Percentiles rank a stretch among this genome's conserved stretches.
phyloP scores from a whole-genome alignment of 2,888 invertebrate genomes.

The Sarcophaga subvicina region DNA sequence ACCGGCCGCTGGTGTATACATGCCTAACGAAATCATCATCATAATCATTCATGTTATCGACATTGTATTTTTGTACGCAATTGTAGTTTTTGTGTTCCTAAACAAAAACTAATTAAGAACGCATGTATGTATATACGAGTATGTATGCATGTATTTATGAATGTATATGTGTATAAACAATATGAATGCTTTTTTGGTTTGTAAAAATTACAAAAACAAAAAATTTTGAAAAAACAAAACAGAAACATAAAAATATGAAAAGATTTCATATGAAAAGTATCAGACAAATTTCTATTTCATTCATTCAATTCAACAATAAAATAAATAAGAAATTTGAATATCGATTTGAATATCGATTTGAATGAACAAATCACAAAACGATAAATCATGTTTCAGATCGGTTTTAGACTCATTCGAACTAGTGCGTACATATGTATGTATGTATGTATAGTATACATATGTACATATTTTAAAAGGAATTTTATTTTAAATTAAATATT shows the following conservation, averaged over 20 bases:
- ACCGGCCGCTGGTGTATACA: too few species aligned
- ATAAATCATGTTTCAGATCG: too few species aligned
- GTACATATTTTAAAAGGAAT: constrained; percentile 2
- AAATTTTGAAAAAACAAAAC: background rate
- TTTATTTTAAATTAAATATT: constrained; percentile 51
- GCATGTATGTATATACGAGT: constrained; percentile 29
- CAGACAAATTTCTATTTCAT: constrained; percentile 46
- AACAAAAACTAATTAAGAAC: constrained; percentile 78
- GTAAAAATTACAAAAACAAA: constrained; percentile 53
- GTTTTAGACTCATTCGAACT: too few species aligned
- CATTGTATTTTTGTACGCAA: constrained; percentile 1
- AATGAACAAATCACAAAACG: too few species aligned
- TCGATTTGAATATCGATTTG: too few species aligned
- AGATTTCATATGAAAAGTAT: constrained; percentile 10
- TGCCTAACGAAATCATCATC: too few species aligned
- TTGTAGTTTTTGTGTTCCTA: constrained; percentile 39
- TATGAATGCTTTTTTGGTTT: too few species aligned
- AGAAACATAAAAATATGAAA: background rate
- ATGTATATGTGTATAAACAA: too few species aligned
- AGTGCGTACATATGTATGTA: too few species aligned
- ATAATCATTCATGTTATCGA: constrained; percentile 24
- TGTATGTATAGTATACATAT: background rate
- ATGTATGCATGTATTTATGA: too few species aligned
- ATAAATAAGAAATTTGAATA: too few species aligned
- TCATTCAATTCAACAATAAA: too few species aligned